Evolutionary conservation across 2,797 vertebrate species (phyloP).

Genomic region (Psittacula derbiana): DNA sequence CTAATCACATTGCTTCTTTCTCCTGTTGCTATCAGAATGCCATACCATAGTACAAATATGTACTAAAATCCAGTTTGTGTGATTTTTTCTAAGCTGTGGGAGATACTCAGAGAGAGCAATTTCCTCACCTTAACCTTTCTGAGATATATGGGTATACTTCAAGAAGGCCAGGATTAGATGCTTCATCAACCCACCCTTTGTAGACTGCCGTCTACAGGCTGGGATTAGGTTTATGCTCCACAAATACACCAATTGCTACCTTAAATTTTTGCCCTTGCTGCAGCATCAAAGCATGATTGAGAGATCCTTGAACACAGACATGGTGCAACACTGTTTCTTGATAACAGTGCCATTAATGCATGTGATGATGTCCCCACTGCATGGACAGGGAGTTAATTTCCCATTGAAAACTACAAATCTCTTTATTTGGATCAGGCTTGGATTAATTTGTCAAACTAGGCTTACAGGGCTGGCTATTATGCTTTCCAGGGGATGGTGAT

Average conservation of each 20-base stretch:
- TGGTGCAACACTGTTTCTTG: background rate
- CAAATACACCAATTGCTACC: background rate
- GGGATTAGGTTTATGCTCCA: background rate
- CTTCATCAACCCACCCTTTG: background rate
- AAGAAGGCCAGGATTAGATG: background rate
- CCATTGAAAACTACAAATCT: slow-evolving; percentile 49
- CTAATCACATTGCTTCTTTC: background rate
- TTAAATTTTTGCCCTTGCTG: background rate
- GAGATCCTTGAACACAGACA: background rate
- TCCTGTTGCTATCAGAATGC: background rate
- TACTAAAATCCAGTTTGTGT: background rate
- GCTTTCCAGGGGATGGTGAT: slow-evolving; percentile 51
- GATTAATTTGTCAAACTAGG: slow-evolving; percentile 63
- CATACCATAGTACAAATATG: background rate
- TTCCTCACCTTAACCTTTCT: background rate
- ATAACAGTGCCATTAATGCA: background rate
- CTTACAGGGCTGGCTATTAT: slow-evolving; percentile 6
- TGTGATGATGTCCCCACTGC: background rate
- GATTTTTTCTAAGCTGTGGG: background rate
- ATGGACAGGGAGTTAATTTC: slow-evolving; percentile 40
- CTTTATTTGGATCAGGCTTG: slow-evolving; percentile 58
- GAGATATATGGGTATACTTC: background rate
- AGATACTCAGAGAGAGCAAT: background rate
- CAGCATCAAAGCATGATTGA: background rate
- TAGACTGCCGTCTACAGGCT: background rate